Conservation (phyloP, 2,888 invertebrate genomes). For the Andrena dorsata region DNA sequence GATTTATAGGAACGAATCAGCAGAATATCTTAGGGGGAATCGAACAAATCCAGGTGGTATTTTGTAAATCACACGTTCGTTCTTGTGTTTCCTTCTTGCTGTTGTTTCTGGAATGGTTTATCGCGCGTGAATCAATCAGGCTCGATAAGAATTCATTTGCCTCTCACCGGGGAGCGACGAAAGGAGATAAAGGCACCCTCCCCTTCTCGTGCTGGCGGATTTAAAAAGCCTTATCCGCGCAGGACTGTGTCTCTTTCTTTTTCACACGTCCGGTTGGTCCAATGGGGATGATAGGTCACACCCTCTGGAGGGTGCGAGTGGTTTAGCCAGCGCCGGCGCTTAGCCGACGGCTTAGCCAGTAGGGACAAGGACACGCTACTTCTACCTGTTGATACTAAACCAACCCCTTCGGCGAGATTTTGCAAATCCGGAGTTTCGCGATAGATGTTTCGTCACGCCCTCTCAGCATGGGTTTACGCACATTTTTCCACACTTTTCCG, state of each 20-base stretch:
- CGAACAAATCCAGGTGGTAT: too few relatives aligned
- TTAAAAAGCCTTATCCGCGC: conserved; percentile 76
- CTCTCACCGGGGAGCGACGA: not conserved
- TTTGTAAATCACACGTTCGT: too few relatives aligned
- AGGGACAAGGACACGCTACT: conserved; percentile 73
- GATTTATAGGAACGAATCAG: too few relatives aligned
- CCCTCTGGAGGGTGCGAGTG: conserved; percentile 83
- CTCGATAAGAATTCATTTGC: conserved; percentile 14
- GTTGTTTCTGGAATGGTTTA: not conserved
- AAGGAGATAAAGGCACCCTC: conserved; percentile 33
- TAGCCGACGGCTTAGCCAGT: conserved; percentile 83
- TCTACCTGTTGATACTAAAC: conserved; percentile 84
- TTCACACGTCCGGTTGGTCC: conserved; percentile 80
- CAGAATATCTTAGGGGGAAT: too few relatives aligned
- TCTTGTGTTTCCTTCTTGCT: too few relatives aligned
- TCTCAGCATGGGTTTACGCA: conserved; percentile 34
- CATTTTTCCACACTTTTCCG: not conserved
- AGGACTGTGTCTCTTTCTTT: conserved; percentile 77
- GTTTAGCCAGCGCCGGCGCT: conserved; percentile 85
- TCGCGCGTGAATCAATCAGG: not conserved
- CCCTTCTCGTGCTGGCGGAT: conserved; percentile 44
- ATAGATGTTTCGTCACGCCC: conserved; percentile 78
- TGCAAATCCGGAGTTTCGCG: conserved; percentile 81
- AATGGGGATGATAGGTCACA: conserved; percentile 82
- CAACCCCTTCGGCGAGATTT: conserved; percentile 83